A percentile compares a stretch with the other conserved stretches of the same genome.
Evolutionary conservation across 2,888 invertebrate species (phyloP).

Genomic region (Xiphydria camelus): DNA sequence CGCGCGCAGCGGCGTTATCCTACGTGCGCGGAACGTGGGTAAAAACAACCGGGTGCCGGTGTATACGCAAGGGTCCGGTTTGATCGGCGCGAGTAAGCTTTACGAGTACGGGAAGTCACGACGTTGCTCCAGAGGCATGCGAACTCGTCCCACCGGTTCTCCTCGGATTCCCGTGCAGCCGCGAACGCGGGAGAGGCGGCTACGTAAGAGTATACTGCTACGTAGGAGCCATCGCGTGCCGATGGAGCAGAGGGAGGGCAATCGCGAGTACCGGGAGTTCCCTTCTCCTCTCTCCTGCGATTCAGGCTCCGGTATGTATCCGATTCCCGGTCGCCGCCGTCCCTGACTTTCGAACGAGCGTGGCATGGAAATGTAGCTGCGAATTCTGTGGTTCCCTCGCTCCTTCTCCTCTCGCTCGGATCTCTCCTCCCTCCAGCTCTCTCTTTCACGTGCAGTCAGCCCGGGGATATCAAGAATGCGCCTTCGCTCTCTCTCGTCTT

Average conservation of each 20-base stretch:
- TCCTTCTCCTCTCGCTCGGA: neutral
- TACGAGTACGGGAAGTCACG: constrained; percentile 1
- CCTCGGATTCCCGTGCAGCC: neutral
- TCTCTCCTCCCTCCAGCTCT: neutral
- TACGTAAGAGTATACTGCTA: neutral
- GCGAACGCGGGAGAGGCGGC: too few species aligned
- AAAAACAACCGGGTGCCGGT: too few species aligned
- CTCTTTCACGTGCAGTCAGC: too few species aligned
- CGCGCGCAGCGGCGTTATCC: too few species aligned
- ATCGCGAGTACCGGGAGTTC: neutral
- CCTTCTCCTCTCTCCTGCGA: too few species aligned
- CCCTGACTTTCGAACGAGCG: constrained; percentile 3
- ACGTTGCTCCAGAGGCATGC: constrained; percentile 1
- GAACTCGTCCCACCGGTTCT: constrained; percentile 3
- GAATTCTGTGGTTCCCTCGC: neutral
- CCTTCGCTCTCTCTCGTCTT: too few species aligned
- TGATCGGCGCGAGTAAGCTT: neutral
- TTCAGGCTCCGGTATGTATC: neutral
- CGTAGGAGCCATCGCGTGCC: neutral
- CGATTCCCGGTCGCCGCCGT: neutral
- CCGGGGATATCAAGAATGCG: too few species aligned
- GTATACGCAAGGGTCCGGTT: neutral
- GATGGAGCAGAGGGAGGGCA: neutral
- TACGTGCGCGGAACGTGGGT: too few species aligned
- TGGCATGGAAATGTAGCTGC: neutral